Conservation (phyloP, 2,888 invertebrate genomes). For the Archips xylosteana region DNA sequence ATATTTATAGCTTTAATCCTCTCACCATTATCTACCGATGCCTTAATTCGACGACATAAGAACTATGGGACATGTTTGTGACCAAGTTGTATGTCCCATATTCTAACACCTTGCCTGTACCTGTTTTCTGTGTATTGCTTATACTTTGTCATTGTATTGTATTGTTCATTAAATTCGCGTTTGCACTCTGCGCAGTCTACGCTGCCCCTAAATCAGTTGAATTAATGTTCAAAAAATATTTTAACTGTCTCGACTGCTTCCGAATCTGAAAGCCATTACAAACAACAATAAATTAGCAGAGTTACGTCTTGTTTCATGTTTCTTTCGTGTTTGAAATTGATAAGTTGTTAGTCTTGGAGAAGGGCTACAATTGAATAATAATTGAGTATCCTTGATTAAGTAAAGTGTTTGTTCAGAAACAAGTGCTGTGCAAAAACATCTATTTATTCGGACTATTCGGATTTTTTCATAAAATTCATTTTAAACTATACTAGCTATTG, state of each 20-base stretch:
- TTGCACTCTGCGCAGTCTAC: background rate
- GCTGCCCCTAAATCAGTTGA: conserved; percentile 11
- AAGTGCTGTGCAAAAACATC: too few species aligned
- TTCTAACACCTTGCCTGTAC: too few species aligned
- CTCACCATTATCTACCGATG: too few species aligned
- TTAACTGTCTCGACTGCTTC: conserved; percentile 5
- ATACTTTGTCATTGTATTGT: too few species aligned
- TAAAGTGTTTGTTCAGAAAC: background rate
- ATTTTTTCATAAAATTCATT: too few species aligned
- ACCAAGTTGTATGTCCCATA: too few species aligned
- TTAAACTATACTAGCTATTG: too few species aligned
- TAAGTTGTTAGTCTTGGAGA: background rate
- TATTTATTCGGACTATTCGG: too few species aligned
- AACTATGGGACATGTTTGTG: too few species aligned
- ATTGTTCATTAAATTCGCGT: background rate
- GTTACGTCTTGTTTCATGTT: conserved; percentile 22
- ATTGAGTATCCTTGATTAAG: background rate
- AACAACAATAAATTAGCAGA: conserved; percentile 26
- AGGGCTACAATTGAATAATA: background rate
- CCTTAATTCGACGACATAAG: too few species aligned
- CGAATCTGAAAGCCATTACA: conserved; percentile 20
- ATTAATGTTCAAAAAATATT: conserved; percentile 16
- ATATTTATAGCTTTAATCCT: too few species aligned
- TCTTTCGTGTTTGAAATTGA: conserved; percentile 22
- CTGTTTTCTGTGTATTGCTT: too few species aligned